These are phyloP conservation scores for Enchytraeus crypticus DNA, from an alignment of 2,888 invertebrate genomes.

Conservation along the genomic window DNA sequence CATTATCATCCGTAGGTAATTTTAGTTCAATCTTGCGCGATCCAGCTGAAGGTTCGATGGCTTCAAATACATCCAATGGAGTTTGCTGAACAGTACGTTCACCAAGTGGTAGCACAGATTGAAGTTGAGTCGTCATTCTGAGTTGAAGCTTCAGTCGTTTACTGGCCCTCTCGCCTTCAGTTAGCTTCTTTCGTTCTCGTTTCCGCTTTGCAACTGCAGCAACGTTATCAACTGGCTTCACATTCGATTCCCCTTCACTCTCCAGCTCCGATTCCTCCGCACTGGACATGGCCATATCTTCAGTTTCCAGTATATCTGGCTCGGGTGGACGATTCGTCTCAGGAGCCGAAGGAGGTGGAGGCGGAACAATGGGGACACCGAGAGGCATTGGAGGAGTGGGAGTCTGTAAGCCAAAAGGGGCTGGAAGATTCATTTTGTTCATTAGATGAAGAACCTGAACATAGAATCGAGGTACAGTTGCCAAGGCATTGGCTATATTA, in stretches of 20 bases:
- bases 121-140: constrained; percentile 9
- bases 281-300: constrained; percentile 18
- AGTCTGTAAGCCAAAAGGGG: constrained; percentile 60
- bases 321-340: neutral
- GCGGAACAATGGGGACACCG: neutral
- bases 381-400: constrained; percentile 20
- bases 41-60: constrained; percentile 51
- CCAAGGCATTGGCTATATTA: constrained; percentile 68
- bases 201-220: neutral
- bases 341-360: constrained; percentile 2
- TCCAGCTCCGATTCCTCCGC: constrained; percentile 60
- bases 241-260: constrained; percentile 51
- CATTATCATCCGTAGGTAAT: constrained; percentile 19
- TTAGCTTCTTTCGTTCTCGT: constrained; percentile 34
- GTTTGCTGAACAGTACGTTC: constrained; percentile 14
- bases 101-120: neutral
- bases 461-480: constrained; percentile 72
- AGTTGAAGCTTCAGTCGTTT: constrained; percentile 15
- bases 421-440: constrained; percentile 84
- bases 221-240: neutral
- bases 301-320: neutral
- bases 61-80: constrained; percentile 35
- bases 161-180: neutral
- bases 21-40: constrained; percentile 45
- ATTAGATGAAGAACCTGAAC: constrained; percentile 72